Evolutionary conservation across 2,797 vertebrate species (phyloP), one percentile per base, ranked within the genome.

Genomic region (Clarias fuscus): DNA sequence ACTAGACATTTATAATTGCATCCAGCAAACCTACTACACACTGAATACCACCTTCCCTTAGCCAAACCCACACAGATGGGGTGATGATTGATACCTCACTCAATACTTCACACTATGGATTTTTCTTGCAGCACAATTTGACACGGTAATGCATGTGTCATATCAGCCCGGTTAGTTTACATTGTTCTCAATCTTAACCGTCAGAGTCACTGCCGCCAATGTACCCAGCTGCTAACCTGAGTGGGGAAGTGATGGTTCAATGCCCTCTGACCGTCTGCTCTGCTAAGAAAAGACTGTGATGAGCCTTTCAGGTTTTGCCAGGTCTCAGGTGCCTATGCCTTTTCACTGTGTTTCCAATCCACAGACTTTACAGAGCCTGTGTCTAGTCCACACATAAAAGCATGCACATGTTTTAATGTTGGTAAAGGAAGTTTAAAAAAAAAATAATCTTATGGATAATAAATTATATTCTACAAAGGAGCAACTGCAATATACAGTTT

Each of bases 121-220:
- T 88, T 88, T 86, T 88, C 27, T 86, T 84, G 86, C 83, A 86
- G 73, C 56, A 61, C 83, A 82, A 88, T 83, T 83, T 84, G 79
- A 87, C 85, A 81, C 85, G 71, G 85, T 89, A 88, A 89, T 90
- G 80, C 59, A 89, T 90, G 61, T 91, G 85, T 90, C 89, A 90
- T 86, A 68, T 88, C 83, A 71, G 87, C 89, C 84, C 84, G 89
- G 90, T 89, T 65, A 85, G 85, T 88, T 79, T 89, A 76, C 75
- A 72, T 87, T 84, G 76, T 88, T 88, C 86, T 91, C 84, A 79
- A 82, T 88, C 72, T 82, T 65, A 88, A 85, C 68, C 71, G 65
- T 85, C 85, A 65, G 75, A 84, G 79, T 77, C 87, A 81, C 73
- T 67, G 30, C 75, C 77, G 83, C 75, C 73, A 40, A 86, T 77